Evolutionary conservation across 2,113 vertebrate genomes (phyloP).

Genomic region (Scatophagus argus): DNA sequence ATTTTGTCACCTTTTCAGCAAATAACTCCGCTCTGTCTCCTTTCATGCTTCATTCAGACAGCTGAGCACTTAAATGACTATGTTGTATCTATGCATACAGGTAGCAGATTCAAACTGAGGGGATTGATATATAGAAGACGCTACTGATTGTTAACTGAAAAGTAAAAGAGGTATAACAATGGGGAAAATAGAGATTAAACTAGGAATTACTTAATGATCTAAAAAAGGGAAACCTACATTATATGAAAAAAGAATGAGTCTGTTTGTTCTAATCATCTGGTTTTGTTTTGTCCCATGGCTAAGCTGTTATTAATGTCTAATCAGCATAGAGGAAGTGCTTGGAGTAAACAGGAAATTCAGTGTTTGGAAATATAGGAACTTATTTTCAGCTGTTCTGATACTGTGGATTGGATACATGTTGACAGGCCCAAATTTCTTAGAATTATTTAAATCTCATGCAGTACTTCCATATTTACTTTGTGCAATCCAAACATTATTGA

Average conservation of each 20-base stretch:
- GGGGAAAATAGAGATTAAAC: neutral
- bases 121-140: neutral
- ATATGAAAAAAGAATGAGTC: neutral
- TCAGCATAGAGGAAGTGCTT: slow-evolving; percentile 61
- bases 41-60: neutral
- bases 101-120: neutral
- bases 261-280: neutral
- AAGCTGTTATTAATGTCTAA: slow-evolving; percentile 51
- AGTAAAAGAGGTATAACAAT: neutral
- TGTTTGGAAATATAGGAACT: slow-evolving; percentile 49
- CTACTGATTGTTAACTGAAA: neutral
- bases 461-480: slow-evolving; percentile 33
- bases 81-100: neutral
- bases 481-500: neutral
- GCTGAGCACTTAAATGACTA: slow-evolving; percentile 38
- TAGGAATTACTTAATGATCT: neutral
- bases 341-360: slow-evolving; percentile 71
- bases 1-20: neutral
- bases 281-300: slow-evolving; percentile 17
- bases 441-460: slow-evolving; percentile 26
- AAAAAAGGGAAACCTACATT: neutral
- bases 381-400: neutral
- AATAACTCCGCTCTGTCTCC: neutral
- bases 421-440: neutral
- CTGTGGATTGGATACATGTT: neutral